These are phyloP conservation scores for Drosophila hydei DNA, from an alignment of 1,140 invertebrate species.

Conservation along the genomic window DNA sequence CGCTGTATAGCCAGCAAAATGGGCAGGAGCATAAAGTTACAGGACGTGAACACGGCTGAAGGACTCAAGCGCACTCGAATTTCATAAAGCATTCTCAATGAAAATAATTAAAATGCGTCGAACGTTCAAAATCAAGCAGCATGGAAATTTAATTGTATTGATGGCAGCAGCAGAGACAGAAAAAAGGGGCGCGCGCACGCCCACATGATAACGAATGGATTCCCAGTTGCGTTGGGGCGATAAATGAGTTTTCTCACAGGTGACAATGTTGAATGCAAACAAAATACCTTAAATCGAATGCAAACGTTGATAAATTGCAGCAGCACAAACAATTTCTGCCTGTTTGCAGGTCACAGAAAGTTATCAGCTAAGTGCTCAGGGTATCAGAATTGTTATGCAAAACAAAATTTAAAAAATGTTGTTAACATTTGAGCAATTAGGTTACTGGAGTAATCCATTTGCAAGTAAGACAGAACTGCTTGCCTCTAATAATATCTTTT, in stretches of 20 bases:
- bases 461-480: too few relatives aligned
- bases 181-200: not conserved
- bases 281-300: constrained; percentile 39
- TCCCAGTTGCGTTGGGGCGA: constrained; percentile 45
- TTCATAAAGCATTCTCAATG: constrained; percentile 77
- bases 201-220: constrained; percentile 34
- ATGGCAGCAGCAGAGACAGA: constrained; percentile 21
- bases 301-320: constrained; percentile 28
- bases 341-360: constrained; percentile 7
- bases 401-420: too few relatives aligned
- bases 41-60: constrained; percentile 9
- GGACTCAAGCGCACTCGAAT: constrained; percentile 51
- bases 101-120: constrained; percentile 82
- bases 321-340: constrained; percentile 11
- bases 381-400: not conserved
- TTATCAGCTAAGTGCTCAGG: not conserved
- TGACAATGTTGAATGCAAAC: constrained; percentile 35
- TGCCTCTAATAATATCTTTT: too few relatives aligned
- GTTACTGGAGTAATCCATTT: not conserved
- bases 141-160: constrained; percentile 82
- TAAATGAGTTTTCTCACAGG: constrained; percentile 50
- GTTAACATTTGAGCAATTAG: constrained; percentile 15
- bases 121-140: constrained; percentile 79
- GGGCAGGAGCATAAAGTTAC: constrained; percentile 34
- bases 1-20: not conserved